These are phyloP conservation scores for Rosalia funebris DNA, from an alignment of 2,888 invertebrate genomes.

Conservation along the genomic window DNA sequence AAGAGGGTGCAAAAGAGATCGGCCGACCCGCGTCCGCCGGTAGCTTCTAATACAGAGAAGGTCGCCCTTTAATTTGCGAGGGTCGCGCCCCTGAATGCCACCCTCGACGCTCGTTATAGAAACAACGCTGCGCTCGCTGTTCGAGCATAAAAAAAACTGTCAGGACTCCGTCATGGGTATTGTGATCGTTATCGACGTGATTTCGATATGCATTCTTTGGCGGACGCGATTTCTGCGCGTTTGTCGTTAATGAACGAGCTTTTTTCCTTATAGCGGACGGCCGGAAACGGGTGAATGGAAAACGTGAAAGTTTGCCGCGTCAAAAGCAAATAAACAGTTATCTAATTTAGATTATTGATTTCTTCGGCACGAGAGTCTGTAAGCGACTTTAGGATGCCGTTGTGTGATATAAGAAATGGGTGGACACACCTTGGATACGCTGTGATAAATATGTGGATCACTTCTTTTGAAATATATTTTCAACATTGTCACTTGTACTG, in stretches of 20 bases:
- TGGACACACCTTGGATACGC: too few species aligned
- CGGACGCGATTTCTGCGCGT: constrained; percentile 17
- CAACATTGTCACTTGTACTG: too few species aligned
- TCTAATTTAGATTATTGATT: constrained; percentile 16
- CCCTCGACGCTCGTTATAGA: constrained; percentile 63
- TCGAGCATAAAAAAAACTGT: constrained; percentile 52
- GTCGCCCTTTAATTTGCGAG: constrained; percentile 63
- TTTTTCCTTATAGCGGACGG: constrained; percentile 15
- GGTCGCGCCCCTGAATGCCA: constrained; percentile 63
- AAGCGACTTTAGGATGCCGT: too few species aligned
- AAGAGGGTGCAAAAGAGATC: constrained; percentile 49
- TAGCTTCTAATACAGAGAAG: constrained; percentile 56
- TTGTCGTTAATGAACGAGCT: background rate
- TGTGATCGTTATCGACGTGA: constrained; percentile 35
- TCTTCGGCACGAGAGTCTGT: too few species aligned
- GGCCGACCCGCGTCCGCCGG: constrained; percentile 47
- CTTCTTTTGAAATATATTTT: too few species aligned
- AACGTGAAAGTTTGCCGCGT: constrained; percentile 9
- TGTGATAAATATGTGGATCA: too few species aligned
- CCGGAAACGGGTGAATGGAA: constrained; percentile 9
- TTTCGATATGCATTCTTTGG: constrained; percentile 34
- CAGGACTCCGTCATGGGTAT: constrained; percentile 42
- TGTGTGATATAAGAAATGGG: too few species aligned
- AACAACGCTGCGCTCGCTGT: constrained; percentile 53
- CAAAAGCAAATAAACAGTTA: constrained; percentile 9